These are phyloP conservation scores for Ostrea denselamellosa DNA, from an alignment of 1,140 invertebrate species.

Conservation along the genomic window DNA sequence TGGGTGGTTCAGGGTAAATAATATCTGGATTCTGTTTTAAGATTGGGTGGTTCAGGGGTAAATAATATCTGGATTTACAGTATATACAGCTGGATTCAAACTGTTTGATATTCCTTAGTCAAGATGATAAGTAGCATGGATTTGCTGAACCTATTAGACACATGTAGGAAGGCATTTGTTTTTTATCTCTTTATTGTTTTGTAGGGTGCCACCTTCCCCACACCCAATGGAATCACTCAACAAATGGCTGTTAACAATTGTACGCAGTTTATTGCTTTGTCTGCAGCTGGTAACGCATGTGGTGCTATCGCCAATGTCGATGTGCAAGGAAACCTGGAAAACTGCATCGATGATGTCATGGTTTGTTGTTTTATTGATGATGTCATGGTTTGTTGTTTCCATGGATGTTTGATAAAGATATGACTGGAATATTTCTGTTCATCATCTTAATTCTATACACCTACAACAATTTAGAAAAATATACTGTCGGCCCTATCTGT, in stretches of 20 bases:
- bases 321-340: constrained; percentile 42
- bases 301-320: constrained; percentile 41
- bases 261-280: constrained; percentile 43
- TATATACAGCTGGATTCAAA: neutral
- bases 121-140: neutral
- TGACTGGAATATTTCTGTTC: no score
- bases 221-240: constrained; percentile 60
- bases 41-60: no score
- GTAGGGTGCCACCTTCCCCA: constrained; percentile 65
- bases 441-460: no score
- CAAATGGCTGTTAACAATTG: constrained; percentile 57
- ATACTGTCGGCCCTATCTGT: no score
- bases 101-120: neutral
- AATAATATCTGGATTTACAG: neutral
- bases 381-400: no score
- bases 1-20: no score
- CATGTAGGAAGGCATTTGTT: neutral
- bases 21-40: no score
- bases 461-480: no score
- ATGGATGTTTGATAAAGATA: no score
- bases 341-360: constrained; percentile 65
- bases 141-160: neutral
- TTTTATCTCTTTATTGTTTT: no score
- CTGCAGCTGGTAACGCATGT: constrained; percentile 52
- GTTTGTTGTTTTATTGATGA: no score